phyloP scores from a whole-genome alignment of 2,797 vertebrate genomes.

The Bovichtus diacanthus region DNA sequence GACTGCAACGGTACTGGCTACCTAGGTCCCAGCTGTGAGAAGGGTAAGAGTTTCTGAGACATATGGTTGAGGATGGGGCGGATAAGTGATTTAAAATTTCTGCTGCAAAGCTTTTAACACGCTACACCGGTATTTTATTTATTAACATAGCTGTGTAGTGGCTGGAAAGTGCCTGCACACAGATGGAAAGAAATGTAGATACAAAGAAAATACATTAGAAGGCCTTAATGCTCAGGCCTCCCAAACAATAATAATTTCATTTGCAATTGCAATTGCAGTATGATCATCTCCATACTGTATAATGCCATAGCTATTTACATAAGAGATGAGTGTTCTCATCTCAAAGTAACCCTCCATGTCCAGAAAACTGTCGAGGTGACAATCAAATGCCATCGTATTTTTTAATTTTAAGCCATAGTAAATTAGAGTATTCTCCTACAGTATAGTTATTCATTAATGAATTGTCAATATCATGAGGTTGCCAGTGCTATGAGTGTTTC shows the following conservation, averaged over 20 bases:
- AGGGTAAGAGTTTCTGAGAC: conserved; percentile 83
- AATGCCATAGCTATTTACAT: conserved; percentile 50
- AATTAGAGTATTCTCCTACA: conserved; percentile 50
- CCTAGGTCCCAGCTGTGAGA: conserved; percentile 91
- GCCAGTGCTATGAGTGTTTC: conserved; percentile 46
- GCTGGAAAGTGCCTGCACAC: conserved; percentile 45
- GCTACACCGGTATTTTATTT: conserved; percentile 71
- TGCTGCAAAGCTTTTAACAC: conserved; percentile 72
- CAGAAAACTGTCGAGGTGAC: conserved; percentile 12
- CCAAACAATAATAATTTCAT: conserved; percentile 46
- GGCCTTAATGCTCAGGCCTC: conserved; percentile 3
- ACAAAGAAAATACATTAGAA: conserved; percentile 45
- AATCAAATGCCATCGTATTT: background rate
- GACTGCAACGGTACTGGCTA: conserved; percentile 93
- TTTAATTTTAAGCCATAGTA: conserved; percentile 28
- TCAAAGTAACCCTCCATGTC: conserved; percentile 5
- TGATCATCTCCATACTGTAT: conserved; percentile 26
- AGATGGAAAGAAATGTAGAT: conserved; percentile 33
- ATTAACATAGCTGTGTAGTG: conserved; percentile 48
- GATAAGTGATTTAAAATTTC: conserved; percentile 50
- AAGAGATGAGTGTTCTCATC: conserved; percentile 10
- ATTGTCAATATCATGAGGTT: conserved; percentile 47
- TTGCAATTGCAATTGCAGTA: conserved; percentile 30
- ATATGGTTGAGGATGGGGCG: background rate
- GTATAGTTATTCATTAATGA: conserved; percentile 60